Base-by-base conservation (phyloP, 2,113 vertebrate species). In the Motacilla tschutschensis region DNA sequence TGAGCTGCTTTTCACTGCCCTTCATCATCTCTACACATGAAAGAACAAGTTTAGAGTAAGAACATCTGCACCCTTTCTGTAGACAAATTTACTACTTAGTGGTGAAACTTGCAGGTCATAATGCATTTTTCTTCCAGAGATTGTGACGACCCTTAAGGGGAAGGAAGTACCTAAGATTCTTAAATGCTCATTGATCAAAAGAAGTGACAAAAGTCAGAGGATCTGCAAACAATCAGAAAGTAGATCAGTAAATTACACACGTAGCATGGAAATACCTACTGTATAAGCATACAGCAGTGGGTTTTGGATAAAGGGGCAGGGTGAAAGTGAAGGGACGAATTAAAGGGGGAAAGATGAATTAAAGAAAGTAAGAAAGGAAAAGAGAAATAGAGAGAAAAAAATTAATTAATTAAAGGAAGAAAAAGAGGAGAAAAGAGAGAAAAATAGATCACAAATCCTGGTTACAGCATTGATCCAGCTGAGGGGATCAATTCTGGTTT, bases 1-100 rank as follows among this genome's bases (percentile, higher is more conserved):
- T 99, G 96, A 96, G 95, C 53, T 63, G 35, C 17, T 55, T 70
- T 74, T 69, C 26, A 33, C 33, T 70, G 55, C 40, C 21, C 24
- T 54, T 50, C 21, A n/a, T 79, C n/a, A 48, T 50, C 16, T 63
- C 69, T 57, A 29, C 18, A 10, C 19, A 0, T 35, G 25, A 83
- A 66, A 73, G 25, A 73, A 29, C 15, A 64, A 43, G 44, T 35
- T 71, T 40, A 50, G 43, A 81, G 21, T 63, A 65, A 36, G 59
- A 88, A 40, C 14, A 46, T n/a, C 41, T 38, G 26, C 28, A 47
- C 38, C 38, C 38, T 79, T 82, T 83, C 46, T 90, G 44, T 59
- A 74, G 58, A 60, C 18, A 66, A 3, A 46, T 76, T 14, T n/a
- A 53, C 25, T 14, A 31, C 31, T 38, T 53, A 70, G 36, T 53